These are phyloP conservation scores for Bombylius major DNA, from an alignment of 2,888 invertebrate genomes.

Conservation along the genomic window DNA sequence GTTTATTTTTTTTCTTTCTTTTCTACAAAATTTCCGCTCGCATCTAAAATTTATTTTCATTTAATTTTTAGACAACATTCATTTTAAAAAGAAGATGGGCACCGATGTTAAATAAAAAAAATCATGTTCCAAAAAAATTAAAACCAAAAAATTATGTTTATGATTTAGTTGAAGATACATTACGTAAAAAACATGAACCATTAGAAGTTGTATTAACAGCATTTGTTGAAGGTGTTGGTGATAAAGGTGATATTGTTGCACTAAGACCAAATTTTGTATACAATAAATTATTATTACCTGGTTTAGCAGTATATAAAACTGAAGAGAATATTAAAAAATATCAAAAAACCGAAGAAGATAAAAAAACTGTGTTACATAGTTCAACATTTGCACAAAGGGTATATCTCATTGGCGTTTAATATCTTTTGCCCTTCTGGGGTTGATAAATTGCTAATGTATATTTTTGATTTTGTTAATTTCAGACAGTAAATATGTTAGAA, in stretches of 20 bases:
- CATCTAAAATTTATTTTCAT: background rate
- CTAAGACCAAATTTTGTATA: slow-evolving; percentile 55
- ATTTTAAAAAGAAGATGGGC: slow-evolving; percentile 53
- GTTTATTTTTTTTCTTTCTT: background rate
- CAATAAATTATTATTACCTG: slow-evolving; percentile 55
- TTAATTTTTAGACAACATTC: slow-evolving; percentile 53
- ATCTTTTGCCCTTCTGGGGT: slow-evolving; percentile 8
- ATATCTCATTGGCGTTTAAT: slow-evolving; percentile 7
- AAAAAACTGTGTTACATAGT: slow-evolving; percentile 39
- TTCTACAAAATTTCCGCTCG: background rate
- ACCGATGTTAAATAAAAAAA: slow-evolving; percentile 47
- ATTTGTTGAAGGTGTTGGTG: slow-evolving; percentile 63
- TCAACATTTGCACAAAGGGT: slow-evolving; percentile 55
- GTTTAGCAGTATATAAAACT: slow-evolving; percentile 69
- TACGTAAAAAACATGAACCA: slow-evolving; percentile 39
- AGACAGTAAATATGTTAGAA: slow-evolving; percentile 53
- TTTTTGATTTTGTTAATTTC: slow-evolving; percentile 20
- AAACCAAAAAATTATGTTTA: slow-evolving; percentile 55
- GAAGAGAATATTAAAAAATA: slow-evolving; percentile 61
- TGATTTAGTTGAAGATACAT: slow-evolving; percentile 56
- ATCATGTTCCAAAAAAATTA: slow-evolving; percentile 40
- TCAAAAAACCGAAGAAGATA: slow-evolving; percentile 27
- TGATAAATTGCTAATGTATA: background rate
- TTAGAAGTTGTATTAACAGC: slow-evolving; percentile 56
- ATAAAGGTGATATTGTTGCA: slow-evolving; percentile 56